These are phyloP conservation scores for Aphaenogaster ashmeadi DNA, from an alignment of 1,140 invertebrate species.

Conservation along the genomic window DNA sequence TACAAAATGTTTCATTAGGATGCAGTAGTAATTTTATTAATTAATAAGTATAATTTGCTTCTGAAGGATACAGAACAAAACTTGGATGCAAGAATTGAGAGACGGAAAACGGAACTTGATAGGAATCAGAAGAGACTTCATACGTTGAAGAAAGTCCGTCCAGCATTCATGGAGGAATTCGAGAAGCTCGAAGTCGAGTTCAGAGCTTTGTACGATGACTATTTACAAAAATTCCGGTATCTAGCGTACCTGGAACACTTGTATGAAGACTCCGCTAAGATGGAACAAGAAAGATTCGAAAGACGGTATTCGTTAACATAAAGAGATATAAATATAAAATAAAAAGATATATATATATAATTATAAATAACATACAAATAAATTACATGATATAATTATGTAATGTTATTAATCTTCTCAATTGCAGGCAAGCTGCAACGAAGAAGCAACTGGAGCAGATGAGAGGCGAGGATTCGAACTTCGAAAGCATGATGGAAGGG, in stretches of 20 bases:
- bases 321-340: neutral
- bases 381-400: neutral
- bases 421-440: constrained; percentile 85
- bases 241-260: constrained; percentile 94
- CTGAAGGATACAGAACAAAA: constrained; percentile 89
- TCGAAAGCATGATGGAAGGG: constrained; percentile 85
- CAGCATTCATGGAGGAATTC: constrained; percentile 99
- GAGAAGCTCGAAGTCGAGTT: constrained; percentile 96
- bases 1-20: neutral
- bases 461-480: constrained; percentile 84
- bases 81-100: constrained; percentile 96
- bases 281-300: constrained; percentile 91
- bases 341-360: neutral
- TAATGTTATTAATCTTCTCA: neutral
- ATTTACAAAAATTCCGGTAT: constrained; percentile 95
- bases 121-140: constrained; percentile 97
- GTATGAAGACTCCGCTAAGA: constrained; percentile 90
- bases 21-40: neutral
- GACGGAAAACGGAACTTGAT: constrained; percentile 95
- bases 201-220: constrained; percentile 94
- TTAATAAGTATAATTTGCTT: constrained; percentile 9
- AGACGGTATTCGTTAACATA: constrained; percentile 74
- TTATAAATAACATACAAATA: constrained; percentile 16
- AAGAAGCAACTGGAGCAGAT: constrained; percentile 87
- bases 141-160: constrained; percentile 98